Conservation (phyloP, 2,888 invertebrate species). For the Dysmachus trigonus region DNA sequence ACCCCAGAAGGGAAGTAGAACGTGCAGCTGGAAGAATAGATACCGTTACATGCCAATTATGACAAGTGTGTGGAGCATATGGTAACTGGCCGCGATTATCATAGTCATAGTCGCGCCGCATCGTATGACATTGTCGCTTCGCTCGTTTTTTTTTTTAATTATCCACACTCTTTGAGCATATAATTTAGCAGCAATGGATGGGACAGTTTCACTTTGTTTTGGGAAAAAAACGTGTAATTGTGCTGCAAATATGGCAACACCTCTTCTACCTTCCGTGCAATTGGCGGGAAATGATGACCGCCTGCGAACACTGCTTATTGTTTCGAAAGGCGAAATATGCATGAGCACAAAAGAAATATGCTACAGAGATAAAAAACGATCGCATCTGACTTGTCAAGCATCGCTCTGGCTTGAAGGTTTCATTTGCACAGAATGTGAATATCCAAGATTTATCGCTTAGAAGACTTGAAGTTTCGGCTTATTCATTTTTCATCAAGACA, state of each 20-base stretch:
- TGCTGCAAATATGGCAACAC: background rate
- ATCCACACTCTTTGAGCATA: background rate
- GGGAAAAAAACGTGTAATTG: background rate
- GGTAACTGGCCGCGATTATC: background rate
- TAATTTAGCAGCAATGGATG: background rate
- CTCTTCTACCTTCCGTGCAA: background rate
- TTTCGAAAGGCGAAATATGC: background rate
- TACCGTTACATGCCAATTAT: conserved; percentile 24
- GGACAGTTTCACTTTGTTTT: conserved; percentile 12
- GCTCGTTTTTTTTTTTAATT: background rate
- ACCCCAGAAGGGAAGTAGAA: conserved; percentile 1
- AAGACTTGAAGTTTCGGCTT: background rate
- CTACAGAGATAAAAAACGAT: background rate
- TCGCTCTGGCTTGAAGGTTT: background rate
- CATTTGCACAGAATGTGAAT: background rate
- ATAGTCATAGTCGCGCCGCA: background rate
- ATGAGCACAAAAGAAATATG: background rate
- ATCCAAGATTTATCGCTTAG: background rate
- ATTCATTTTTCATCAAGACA: background rate
- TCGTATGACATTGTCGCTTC: background rate
- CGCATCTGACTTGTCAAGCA: background rate
- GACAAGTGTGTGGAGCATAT: background rate
- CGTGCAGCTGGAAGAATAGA: conserved; percentile 9
- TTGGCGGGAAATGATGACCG: background rate
- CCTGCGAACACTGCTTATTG: background rate